Evolutionary conservation across 2,888 invertebrate genomes (phyloP).

Genomic region (Sarcophaga subvicina): DNA sequence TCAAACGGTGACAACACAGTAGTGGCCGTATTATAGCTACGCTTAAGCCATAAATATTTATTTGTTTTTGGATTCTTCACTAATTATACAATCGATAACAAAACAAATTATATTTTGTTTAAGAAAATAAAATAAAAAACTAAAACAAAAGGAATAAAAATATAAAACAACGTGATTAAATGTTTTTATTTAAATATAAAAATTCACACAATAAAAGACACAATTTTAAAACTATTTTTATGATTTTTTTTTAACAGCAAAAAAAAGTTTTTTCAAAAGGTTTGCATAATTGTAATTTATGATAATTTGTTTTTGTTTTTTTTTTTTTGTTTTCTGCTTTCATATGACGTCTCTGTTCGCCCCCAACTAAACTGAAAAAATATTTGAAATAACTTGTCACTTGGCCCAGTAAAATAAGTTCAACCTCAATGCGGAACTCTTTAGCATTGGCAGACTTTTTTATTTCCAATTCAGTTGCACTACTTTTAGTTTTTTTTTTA

Average conservation of each 20-base stretch:
- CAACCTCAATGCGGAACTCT: slow-evolving; percentile 18
- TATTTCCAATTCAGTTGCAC: background rate
- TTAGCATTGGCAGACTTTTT: background rate
- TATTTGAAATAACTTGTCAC: background rate
- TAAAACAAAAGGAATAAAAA: too few relatives aligned
- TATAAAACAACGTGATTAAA: too few relatives aligned
- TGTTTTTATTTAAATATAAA: background rate
- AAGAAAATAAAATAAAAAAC: too few relatives aligned
- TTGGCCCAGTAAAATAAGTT: background rate
- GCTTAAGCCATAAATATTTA: background rate
- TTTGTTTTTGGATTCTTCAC: background rate
- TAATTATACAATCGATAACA: slow-evolving; percentile 10
- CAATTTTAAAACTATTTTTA: background rate
- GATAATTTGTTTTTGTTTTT: background rate
- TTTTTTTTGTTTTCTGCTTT: background rate
- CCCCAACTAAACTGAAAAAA: background rate
- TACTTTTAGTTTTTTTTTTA: background rate
- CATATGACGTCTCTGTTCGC: background rate
- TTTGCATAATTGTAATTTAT: slow-evolving; percentile 17
- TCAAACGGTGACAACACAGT: background rate
- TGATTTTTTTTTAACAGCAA: background rate
- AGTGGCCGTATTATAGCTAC: background rate
- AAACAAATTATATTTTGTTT: background rate
- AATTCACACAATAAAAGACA: background rate
- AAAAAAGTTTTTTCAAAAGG: background rate